Evolutionary conservation across 2,888 invertebrate species (phyloP), one percentile per base, ranked within the genome.

Genomic region (Chironomus riparius): DNA sequence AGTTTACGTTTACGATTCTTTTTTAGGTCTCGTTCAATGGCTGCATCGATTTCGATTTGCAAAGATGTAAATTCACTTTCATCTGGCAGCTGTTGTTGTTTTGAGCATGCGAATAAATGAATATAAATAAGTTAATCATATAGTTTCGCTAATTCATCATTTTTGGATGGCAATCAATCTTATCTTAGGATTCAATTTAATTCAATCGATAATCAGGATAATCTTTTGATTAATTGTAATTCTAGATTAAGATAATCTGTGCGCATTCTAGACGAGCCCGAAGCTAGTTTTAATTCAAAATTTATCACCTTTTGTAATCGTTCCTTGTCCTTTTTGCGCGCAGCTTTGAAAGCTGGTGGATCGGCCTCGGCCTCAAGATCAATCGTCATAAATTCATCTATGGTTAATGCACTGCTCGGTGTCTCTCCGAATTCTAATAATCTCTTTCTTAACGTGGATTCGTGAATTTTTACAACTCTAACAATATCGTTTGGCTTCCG

Each of bases 301-400:
- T 38, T 38, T 38, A 38, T 75, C 82, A 92, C 92, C 86, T 89
- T 92, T 81, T 92, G 92, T 78, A 95, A 84, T 38, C 93, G 86
- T 80, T 94, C 94, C 78, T 93, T 92, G 81, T 96, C 96, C 80
- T 93, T 92, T 81, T 92, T 91, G 76, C 97, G 88, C 0, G 96
- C 95, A 1, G 92, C 92, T 83, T 94, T 95, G 82, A 96, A 98
- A 1, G 95, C 93, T 12, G 65, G 65, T 18, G 69, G 84, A 84
- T 98, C 98, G 83, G 95, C 95, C 81, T 97, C 97, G 79, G 96
- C 95, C 82, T 98, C 97, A 79, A 99, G 85, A 82, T 99, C 98
- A 0, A 98, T 94, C 0, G 92, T 93, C 91, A 97, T 93, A 82
- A 99, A 99, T 85, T 99, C 98, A 79, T 98, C 97, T 28, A 98